phyloP scores from a whole-genome alignment of 2,797 vertebrate genomes.

The Bradypus variegatus region DNA sequence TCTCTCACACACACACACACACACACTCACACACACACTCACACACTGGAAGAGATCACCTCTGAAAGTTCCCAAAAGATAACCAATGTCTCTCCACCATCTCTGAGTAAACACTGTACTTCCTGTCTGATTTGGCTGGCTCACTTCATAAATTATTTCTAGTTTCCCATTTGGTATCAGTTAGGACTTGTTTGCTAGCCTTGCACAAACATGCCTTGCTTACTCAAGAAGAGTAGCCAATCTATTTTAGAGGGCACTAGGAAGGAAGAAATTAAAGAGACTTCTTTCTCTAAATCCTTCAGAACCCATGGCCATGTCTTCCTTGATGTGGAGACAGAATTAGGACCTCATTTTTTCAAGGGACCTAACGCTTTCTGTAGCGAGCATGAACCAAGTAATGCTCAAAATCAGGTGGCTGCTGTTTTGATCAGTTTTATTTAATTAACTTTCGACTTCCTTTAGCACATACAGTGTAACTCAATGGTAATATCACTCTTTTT shows the following conservation, averaged over 20 bases:
- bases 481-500: neutral
- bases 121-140: neutral
- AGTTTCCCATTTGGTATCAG: neutral
- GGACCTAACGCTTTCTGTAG: neutral
- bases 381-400: neutral
- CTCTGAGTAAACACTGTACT: neutral
- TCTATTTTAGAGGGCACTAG: neutral
- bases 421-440: neutral
- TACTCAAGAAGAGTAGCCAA: neutral
- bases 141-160: neutral
- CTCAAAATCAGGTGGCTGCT: neutral
- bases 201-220: constrained; percentile 3
- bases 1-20: neutral
- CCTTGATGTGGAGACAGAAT: neutral
- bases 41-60: neutral
- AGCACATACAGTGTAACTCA: neutral
- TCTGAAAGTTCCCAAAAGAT: neutral
- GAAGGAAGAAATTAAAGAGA: neutral
- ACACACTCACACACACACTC: neutral
- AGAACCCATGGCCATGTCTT: neutral
- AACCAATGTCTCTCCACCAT: neutral
- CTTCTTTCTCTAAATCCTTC: neutral
- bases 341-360: neutral
- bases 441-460: constrained; percentile 1
- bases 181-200: neutral